Evolutionary conservation across 1,140 invertebrate genomes (phyloP).

Genomic region (Rhagoletis zephyria): DNA sequence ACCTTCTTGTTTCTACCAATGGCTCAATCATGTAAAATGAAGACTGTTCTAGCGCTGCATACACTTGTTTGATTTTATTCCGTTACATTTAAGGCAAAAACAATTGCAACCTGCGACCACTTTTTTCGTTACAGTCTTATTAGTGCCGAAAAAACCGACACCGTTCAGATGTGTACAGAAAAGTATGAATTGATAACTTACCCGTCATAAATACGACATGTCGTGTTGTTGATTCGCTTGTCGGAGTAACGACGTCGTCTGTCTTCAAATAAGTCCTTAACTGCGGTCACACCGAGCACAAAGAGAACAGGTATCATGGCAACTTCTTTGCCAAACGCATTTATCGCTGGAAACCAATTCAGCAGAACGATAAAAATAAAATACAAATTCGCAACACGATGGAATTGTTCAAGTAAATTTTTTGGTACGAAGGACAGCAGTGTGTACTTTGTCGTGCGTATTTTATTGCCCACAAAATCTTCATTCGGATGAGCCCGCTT

Average conservation of each 20-base stretch:
- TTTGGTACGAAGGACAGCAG: constrained; percentile 94
- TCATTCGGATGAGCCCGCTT: constrained; percentile 88
- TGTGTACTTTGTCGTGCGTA: constrained; percentile 97
- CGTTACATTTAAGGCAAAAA: too few relatives aligned
- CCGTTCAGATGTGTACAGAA: neutral
- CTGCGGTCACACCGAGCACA: constrained; percentile 94
- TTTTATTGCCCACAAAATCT: constrained; percentile 84
- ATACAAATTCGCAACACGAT: constrained; percentile 97
- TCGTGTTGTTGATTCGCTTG: constrained; percentile 93
- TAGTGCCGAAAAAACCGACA: too few relatives aligned
- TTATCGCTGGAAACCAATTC: constrained; percentile 94
- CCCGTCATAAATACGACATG: constrained; percentile 91
- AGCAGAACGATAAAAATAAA: constrained; percentile 97
- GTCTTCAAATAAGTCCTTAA: constrained; percentile 98
- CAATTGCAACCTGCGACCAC: too few relatives aligned
- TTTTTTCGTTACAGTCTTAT: too few relatives aligned
- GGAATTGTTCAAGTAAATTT: constrained; percentile 98
- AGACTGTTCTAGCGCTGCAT: too few relatives aligned
- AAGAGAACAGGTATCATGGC: constrained; percentile 95
- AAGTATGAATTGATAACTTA: constrained; percentile 75
- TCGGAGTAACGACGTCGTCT: constrained; percentile 90
- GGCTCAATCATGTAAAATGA: too few relatives aligned
- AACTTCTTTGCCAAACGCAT: constrained; percentile 96
- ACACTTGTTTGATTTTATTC: too few relatives aligned
- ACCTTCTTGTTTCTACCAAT: too few relatives aligned